Evolutionary conservation across 92 coral and sea anemone species (phyloP), one percentile per base, ranked within the genome.

Genomic region (Hydrozoanthus gracilis): DNA sequence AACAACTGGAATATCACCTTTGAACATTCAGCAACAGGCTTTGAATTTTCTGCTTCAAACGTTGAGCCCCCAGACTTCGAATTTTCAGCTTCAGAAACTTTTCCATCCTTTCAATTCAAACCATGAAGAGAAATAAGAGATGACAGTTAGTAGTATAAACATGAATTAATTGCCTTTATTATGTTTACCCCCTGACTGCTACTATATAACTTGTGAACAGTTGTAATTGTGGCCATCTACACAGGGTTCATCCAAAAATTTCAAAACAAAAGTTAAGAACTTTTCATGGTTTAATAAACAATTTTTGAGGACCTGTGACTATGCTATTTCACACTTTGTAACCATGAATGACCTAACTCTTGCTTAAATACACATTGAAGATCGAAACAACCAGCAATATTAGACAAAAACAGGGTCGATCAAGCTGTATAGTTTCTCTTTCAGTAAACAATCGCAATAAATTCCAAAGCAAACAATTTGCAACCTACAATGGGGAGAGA

Each of bases 21-120:
- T 52, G 84, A 79, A 79, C 84, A 79, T 79, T 79, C 70, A 52
- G 51, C 70, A 20, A 13, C 84, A 79, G 69, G 70, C 84, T 79
- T 58, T 79, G 84, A 46, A 79, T 51, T 79, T 55, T 55, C 84
- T 11, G 82, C 82, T 76, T 76, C 60, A 76, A 58, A 76, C 82
- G 9, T 76, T 44, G 62, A 76, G 49, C 82, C 39, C 82, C 82
- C 82, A 79, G 84, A 17, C 85, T 79, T 79, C 58, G 50, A 79
- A 79, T 48, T 55, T 79, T 79, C 85, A 79, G 85, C 71, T 10
- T 79, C 85, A 79, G 85, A 79, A 56, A 79, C 85, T 79, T 79
- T 50, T 56, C 85, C 85, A 79, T 79, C 72, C 85, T 79, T 79
- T 79, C 13, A 79, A 79, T 79, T 79, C 71, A 49, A 79, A 79